Base-by-base conservation (phyloP, 2,888 invertebrate species). In the Steinernema carpocapsae region DNA sequence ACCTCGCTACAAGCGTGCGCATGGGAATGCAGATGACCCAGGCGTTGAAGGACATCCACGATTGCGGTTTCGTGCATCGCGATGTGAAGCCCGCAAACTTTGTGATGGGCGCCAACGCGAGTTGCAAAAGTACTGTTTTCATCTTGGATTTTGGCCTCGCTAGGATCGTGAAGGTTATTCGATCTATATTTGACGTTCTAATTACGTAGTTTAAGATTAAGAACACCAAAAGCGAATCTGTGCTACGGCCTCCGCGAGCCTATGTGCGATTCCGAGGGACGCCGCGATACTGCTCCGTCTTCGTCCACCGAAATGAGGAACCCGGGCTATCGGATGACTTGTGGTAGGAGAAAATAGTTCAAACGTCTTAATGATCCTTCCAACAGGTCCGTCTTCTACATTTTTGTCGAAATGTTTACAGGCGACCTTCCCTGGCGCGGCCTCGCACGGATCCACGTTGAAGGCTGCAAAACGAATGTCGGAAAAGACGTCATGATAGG, bases 21-120 rank as follows among this genome's bases (percentile, higher is more conserved):
- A 32, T 70, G 4, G 70, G 37, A 42, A 76, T 80, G 37, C 80
- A 80, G 70, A 75, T 73, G 46, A 37, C 78, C 37, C 79, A 80
- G 51, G 77, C 80, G 0, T 24, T 78, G 12, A 51, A 64, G 45
- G 80, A 80, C 32, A 51, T 80, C 22, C 80, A 80, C 70, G 76
- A 78, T 12, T 73, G 42, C 26, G 72, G 76, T 37, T 80, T 75
- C 51, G 52, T 80, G 0, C 80, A 80, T 70, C 73, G 80, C 12
- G 80, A 80, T 32, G 77, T 80, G 29, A 80, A 80, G 32, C 80
- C 80, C n/a, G 77, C 78, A 1, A 80, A 80, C 45, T 79, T 81
- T 64, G 79, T 76, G 14, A 77, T 79, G 24, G 81, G 81, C 12
- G 48, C 73, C 1, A 52, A 77, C 32, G 76, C 76, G 42, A 79